phyloP scores from a whole-genome alignment of 2,888 invertebrate genomes.

The Cyclophora albipunctata region DNA sequence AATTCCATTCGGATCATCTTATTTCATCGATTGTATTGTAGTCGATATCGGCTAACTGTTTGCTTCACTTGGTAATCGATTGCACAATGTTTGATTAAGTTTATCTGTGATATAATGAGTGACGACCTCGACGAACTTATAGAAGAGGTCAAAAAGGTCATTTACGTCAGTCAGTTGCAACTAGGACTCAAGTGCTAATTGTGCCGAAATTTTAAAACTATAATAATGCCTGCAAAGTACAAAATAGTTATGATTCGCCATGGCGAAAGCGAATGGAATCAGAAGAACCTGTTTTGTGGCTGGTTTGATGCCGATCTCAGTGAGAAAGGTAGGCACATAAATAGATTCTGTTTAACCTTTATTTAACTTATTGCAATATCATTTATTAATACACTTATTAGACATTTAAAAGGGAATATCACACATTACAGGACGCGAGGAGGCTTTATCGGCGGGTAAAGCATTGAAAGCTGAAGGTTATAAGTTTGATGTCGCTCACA shows the following conservation, averaged over 20 bases:
- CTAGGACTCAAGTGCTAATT: constrained; percentile 8
- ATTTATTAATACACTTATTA: too few relatives aligned
- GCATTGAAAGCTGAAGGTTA: constrained; percentile 81
- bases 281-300: constrained; percentile 83
- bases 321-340: constrained; percentile 71
- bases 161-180: constrained; percentile 18
- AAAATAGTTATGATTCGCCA: constrained; percentile 84
- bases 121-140: too few relatives aligned
- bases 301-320: constrained; percentile 83
- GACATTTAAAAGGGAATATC: constrained; percentile 13
- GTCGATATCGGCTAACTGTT: too few relatives aligned
- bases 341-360: neutral
- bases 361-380: too few relatives aligned
- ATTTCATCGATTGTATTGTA: too few relatives aligned
- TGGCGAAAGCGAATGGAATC: constrained; percentile 85
- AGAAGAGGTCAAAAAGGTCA: constrained; percentile 48
- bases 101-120: neutral
- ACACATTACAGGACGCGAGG: constrained; percentile 73
- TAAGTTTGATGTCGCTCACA: constrained; percentile 86
- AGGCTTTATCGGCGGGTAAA: constrained; percentile 82
- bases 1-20: too few relatives aligned
- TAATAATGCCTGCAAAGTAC: constrained; percentile 64
- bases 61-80: too few relatives aligned
- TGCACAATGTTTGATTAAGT: neutral
- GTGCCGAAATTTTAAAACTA: constrained; percentile 4